Evolutionary conservation across 2,113 vertebrate species (phyloP).

Genomic region (Scytalopus superciliaris): DNA sequence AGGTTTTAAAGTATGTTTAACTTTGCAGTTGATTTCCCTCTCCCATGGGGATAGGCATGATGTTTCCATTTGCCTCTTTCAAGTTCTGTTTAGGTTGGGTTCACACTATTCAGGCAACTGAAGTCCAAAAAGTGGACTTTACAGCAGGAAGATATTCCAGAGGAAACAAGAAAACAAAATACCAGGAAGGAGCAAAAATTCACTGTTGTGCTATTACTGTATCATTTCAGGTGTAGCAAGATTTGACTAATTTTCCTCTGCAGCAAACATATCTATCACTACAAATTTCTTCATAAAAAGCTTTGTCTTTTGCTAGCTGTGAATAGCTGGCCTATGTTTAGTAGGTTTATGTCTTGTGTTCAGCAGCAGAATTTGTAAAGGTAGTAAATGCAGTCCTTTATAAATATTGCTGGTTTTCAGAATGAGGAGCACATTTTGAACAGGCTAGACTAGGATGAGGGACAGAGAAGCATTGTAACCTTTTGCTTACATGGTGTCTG

Average conservation of each 20-base stretch:
- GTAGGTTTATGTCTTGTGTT: background rate
- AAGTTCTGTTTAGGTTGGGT: background rate
- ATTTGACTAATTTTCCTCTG: background rate
- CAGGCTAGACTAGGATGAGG: background rate
- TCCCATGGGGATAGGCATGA: accelerated
- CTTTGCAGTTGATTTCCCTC: background rate
- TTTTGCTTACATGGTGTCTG: background rate
- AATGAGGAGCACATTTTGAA: background rate
- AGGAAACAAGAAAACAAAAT: background rate
- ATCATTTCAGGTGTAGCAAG: background rate
- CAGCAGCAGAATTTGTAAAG: background rate
- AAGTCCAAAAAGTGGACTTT: background rate
- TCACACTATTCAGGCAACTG: background rate
- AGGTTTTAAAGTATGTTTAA: background rate
- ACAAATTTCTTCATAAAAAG: background rate
- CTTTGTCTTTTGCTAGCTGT: background rate
- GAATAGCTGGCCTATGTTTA: background rate
- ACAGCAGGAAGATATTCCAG: background rate
- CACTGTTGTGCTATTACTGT: background rate
- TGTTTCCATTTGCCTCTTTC: background rate
- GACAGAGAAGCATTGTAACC: background rate
- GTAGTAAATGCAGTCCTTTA: background rate
- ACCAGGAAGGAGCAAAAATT: background rate
- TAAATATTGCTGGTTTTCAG: background rate
- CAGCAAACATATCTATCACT: background rate